These are phyloP conservation scores for Brachionus plicatilis DNA, from an alignment of 1,140 invertebrate species.

Conservation along the genomic window DNA sequence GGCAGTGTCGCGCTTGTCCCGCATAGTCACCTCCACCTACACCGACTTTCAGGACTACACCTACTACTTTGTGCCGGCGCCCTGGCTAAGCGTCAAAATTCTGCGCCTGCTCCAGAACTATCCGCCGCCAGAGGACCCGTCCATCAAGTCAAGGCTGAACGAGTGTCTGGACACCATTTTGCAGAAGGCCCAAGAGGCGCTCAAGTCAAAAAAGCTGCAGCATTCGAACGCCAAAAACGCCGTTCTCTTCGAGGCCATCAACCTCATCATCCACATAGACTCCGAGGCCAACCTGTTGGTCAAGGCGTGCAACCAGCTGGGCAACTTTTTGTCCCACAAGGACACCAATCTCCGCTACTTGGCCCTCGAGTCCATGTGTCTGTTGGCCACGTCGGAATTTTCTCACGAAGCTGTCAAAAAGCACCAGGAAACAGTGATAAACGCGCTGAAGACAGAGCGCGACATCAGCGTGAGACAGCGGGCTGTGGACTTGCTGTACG, in stretches of 20 bases:
- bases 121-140: conserved; percentile 90
- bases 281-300: conserved; percentile 92
- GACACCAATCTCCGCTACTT: conserved; percentile 96
- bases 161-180: conserved; percentile 99
- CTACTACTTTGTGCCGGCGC: conserved; percentile 99
- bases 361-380: conserved; percentile 97
- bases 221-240: conserved; percentile 99
- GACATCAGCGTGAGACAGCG: conserved; percentile 97
- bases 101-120: conserved; percentile 94
- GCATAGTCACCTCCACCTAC: conserved; percentile 95
- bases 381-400: conserved; percentile 96
- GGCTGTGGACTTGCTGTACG: conserved; percentile 97
- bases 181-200: conserved; percentile 98
- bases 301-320: conserved; percentile 94
- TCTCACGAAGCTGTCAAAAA: conserved; percentile 99
- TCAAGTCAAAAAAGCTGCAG: conserved; percentile 99
- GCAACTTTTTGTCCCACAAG: conserved; percentile 93
- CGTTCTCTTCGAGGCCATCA: conserved; percentile 98
- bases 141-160: conserved; percentile 83
- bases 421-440: conserved; percentile 97
- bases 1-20: conserved; percentile 87
- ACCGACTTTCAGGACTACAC: conserved; percentile 99
- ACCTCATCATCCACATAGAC: conserved; percentile 98
- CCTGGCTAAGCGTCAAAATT: conserved; percentile 97
- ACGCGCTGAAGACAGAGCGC: conserved; percentile 97